These are phyloP conservation scores for Endomychus coccineus DNA, from an alignment of 2,888 invertebrate genomes.

Conservation along the genomic window DNA sequence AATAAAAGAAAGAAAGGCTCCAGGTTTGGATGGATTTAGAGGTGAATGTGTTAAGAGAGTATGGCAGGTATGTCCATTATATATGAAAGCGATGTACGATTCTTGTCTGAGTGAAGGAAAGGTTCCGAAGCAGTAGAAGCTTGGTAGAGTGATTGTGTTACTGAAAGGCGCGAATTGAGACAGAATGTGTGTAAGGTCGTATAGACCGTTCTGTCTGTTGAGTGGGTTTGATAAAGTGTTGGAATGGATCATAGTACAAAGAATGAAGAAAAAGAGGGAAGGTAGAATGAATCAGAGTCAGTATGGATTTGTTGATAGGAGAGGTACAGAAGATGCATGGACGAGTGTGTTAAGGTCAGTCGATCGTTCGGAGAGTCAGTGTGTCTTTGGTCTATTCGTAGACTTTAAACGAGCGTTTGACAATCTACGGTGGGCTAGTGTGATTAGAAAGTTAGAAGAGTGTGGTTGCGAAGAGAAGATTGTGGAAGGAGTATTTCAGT, in stretches of 20 bases:
- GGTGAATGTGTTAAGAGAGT: slow-evolving; percentile 3
- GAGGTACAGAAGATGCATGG: slow-evolving; percentile 14
- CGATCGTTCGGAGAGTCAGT: background rate
- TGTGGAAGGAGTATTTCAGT: slow-evolving; percentile 8
- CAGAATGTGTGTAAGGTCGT: background rate
- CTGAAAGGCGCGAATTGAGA: slow-evolving; percentile 3
- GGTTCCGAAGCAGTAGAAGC: slow-evolving; percentile 7
- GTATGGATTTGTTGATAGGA: slow-evolving; percentile 14
- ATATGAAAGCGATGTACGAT: slow-evolving; percentile 8
- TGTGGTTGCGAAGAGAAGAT: slow-evolving; percentile 4
- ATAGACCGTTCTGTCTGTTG: slow-evolving; percentile 9
- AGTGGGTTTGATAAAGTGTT: slow-evolving; percentile 12
- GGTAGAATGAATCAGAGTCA: slow-evolving; percentile 6
- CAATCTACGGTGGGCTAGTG: slow-evolving; percentile 6
- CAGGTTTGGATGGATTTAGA: slow-evolving; percentile 14
- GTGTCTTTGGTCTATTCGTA: slow-evolving; percentile 13
- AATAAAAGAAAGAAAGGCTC: no score
- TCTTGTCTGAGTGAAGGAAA: slow-evolving; percentile 1
- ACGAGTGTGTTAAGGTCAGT: background rate
- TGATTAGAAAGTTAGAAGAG: slow-evolving; percentile 1
- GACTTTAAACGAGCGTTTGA: slow-evolving; percentile 17
- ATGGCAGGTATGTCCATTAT: background rate
- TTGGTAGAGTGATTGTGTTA: background rate
- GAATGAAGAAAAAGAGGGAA: background rate
- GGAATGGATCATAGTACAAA: slow-evolving; percentile 10